phyloP scores from a whole-genome alignment of 1,140 invertebrate genomes.

The Ostrea edulis region DNA sequence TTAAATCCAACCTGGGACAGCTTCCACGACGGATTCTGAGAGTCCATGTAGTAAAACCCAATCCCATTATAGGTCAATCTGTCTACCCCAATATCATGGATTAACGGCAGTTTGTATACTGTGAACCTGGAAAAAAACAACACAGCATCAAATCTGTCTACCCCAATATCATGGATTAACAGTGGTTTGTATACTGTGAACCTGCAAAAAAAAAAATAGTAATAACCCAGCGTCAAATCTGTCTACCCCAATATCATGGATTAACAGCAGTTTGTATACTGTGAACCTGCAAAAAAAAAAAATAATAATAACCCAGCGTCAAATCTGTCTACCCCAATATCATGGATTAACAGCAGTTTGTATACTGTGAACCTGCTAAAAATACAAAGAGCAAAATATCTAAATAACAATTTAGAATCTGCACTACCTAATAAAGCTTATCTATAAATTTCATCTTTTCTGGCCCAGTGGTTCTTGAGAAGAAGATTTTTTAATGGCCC shows the following conservation, averaged over 20 bases:
- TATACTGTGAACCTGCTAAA: conserved; percentile 88
- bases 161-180: conserved; percentile 82
- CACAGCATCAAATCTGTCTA: conserved; percentile 83
- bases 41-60: conserved; percentile 86
- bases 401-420: too few species aligned
- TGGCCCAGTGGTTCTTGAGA: too few species aligned
- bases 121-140: conserved; percentile 87
- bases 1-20: conserved; percentile 85
- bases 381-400: conserved; percentile 77
- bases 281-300: conserved; percentile 87
- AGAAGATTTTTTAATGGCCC: too few species aligned
- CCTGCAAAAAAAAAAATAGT: conserved; percentile 84
- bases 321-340: conserved; percentile 82
- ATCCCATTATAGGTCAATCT: conserved; percentile 83
- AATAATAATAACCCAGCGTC: too few species aligned
- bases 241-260: conserved; percentile 81
- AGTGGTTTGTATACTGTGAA: conserved; percentile 92
- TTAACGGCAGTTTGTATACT: conserved; percentile 89
- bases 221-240: too few species aligned
- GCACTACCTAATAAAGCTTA: too few species aligned
- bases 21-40: conserved; percentile 82
- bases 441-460: too few species aligned
- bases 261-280: conserved; percentile 89
- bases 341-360: conserved; percentile 87
- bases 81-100: conserved; percentile 81